Percentiles rank a stretch among this genome's conserved stretches.
phyloP scores from a whole-genome alignment of 2,113 vertebrate species.

The Lota lota region DNA sequence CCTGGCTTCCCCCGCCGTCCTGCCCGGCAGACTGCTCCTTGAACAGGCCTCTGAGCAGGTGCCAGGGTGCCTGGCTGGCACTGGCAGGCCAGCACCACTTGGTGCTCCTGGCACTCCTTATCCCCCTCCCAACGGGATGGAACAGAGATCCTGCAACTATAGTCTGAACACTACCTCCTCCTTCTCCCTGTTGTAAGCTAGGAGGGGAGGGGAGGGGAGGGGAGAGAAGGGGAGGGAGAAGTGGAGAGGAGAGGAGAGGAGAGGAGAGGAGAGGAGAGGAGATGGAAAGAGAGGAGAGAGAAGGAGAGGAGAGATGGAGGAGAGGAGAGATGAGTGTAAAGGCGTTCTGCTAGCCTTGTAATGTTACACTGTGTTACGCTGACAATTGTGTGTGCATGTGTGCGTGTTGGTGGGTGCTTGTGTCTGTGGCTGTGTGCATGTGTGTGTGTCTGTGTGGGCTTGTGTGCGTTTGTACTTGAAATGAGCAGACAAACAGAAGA shows the following conservation, averaged over 20 bases:
- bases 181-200: no score
- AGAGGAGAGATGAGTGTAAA: no score
- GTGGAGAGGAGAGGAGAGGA: no score
- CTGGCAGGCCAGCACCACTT: not conserved
- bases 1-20: constrained; percentile 18
- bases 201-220: no score
- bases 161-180: no score
- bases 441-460: not conserved
- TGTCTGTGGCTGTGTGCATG: constrained; percentile 3
- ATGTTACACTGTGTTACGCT: not conserved
- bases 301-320: no score
- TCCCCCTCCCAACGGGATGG: no score
- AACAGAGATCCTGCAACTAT: no score
- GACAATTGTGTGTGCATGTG: not conserved
- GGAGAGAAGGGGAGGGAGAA: no score
- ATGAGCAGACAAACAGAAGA: not conserved
- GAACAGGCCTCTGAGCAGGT: constrained; percentile 48
- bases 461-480: constrained; percentile 14
- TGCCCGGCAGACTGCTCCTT: constrained; percentile 46
- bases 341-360: not conserved
- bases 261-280: not conserved
- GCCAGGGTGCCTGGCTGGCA: constrained; percentile 41
- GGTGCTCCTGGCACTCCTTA: no score
- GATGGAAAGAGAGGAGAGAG: no score
- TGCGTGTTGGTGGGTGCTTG: not conserved